Base-by-base conservation (phyloP, 2,888 invertebrate genomes). In the Acleris holmiana region DNA sequence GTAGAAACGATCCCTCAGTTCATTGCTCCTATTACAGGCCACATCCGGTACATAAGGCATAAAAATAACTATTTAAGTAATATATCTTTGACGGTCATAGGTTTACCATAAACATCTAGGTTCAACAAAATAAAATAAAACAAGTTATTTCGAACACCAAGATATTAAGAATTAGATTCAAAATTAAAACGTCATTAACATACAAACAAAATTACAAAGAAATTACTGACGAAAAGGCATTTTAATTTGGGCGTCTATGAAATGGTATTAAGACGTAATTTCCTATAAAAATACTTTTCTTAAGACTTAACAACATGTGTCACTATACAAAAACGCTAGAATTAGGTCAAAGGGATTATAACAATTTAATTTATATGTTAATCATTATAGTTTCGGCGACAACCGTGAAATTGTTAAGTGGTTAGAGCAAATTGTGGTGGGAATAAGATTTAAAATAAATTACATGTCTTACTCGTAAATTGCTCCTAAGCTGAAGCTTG, bases 291-390 rank as follows among this genome's bases (percentile, higher is more conserved):
- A 18, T 53, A 15, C 18, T 18, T 15, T 18, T 21, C 53, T 19
- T n/a, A 48, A 18, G 25, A 10, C 25, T n/a, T 25, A 41, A 18
- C n/a, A 15, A 1, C 15, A 21, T 44, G 23, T 23, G 60, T 4
- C 47, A 47, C 47, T 63, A 51, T 51, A 58, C 53, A 48, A 59
- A 64, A 64, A 40, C n/a, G 47, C 1, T 40, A 18, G 41, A 64
- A 59, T 58, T 58, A 44, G 58, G 64, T 41, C 64, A 64, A 59
- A 64, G 49, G 58, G 64, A 59, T 64, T 64, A 64, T 59, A 48
- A 64, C 40, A 53, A 53, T 58, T 53, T 64, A 64, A 64, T 64
- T 64, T 64, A 64, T 64, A 64, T 64, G 64, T 48, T 64, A 64
- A 64, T 64, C 44, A 53, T 25, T 48, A 29, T 64, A 59, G 58